Evolutionary conservation across 2,888 invertebrate genomes (phyloP).

Genomic region (Cremastobaeus sp.): DNA sequence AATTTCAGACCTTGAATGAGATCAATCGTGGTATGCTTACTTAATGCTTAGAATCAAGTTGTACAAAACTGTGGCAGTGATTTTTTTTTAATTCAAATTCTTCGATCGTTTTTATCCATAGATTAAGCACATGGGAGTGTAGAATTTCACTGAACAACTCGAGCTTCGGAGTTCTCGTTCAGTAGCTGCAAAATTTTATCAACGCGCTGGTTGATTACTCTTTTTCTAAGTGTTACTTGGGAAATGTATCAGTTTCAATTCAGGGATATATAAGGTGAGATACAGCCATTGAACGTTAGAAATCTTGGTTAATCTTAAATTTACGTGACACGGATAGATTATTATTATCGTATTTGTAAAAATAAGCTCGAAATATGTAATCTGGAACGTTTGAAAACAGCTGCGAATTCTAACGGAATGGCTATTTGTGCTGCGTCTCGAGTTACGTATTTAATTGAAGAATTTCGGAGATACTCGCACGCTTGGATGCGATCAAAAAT

Average conservation of each 20-base stretch:
- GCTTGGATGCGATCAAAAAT: neutral
- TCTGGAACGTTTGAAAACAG: no score
- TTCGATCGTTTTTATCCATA: neutral
- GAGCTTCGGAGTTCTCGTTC: no score
- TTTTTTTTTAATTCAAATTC: conserved; percentile 13
- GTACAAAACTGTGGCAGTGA: conserved; percentile 49
- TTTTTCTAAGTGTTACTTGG: no score
- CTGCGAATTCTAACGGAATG: conserved; percentile 26
- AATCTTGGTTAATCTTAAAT: no score
- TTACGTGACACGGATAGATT: no score
- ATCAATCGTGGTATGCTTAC: neutral
- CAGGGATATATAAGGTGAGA: no score
- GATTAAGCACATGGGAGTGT: neutral
- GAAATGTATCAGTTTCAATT: no score
- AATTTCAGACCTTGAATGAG: conserved; percentile 2
- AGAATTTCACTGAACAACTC: no score
- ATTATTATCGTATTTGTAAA: conserved; percentile 24
- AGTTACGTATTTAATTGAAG: neutral
- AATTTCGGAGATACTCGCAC: neutral
- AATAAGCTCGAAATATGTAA: conserved; percentile 28
- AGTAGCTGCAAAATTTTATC: no score
- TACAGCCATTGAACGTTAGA: no score
- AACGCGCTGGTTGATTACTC: no score
- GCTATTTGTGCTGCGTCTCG: conserved; percentile 37
- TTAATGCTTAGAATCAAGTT: conserved; percentile 17